Conservation (phyloP, 2,888 invertebrate genomes). For the Pecten maximus region DNA sequence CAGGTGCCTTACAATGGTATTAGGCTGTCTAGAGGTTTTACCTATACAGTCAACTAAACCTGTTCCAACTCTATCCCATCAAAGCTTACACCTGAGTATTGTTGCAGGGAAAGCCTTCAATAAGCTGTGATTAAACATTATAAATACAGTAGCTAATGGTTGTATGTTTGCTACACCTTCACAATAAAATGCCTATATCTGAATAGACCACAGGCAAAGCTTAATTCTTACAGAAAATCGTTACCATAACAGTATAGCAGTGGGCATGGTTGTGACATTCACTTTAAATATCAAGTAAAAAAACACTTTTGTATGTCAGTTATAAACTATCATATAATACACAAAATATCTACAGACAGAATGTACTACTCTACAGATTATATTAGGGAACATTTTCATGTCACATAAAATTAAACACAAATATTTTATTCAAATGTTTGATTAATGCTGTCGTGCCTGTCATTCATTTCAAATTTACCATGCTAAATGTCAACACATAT, state of each 20-base stretch:
- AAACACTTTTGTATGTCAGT: background rate
- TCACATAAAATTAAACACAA: too few relatives aligned
- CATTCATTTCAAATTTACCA: background rate
- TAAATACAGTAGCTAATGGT: background rate
- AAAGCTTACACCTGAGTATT: background rate
- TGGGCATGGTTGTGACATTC: background rate
- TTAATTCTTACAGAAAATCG: background rate
- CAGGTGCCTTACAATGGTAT: slow-evolving; percentile 6
- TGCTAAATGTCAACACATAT: background rate
- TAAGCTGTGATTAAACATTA: background rate
- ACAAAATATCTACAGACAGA: background rate
- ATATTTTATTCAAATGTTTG: background rate
- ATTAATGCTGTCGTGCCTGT: background rate
- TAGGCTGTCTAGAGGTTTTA: slow-evolving; percentile 14
- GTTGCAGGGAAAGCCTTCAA: background rate
- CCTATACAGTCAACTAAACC: background rate
- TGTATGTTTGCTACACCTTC: background rate
- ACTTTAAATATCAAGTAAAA: background rate
- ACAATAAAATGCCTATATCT: background rate
- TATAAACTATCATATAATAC: too few relatives aligned
- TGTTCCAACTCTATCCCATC: background rate
- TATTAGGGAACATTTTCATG: too few relatives aligned
- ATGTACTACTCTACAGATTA: background rate
- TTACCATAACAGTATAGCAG: background rate
- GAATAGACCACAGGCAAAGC: background rate